phyloP scores from a whole-genome alignment of 1,140 invertebrate species.

The Nymphalis io region DNA sequence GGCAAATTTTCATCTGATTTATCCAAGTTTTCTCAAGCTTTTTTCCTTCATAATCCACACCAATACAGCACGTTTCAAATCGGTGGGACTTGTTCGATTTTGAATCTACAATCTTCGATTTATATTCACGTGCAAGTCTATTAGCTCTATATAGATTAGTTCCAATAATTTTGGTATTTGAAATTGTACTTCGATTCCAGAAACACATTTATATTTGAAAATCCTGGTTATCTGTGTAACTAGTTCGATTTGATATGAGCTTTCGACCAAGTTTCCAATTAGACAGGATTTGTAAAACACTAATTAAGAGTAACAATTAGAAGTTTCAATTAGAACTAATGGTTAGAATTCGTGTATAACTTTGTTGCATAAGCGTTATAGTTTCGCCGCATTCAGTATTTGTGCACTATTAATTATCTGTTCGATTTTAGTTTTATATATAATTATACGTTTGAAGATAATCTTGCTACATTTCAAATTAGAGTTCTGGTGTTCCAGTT shows the following conservation, averaged over 20 bases:
- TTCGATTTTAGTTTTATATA: not conserved
- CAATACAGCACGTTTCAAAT: too few species aligned
- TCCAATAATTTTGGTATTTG: too few species aligned
- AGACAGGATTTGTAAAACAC: constrained; percentile 11
- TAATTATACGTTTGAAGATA: not conserved
- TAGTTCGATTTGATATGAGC: constrained; percentile 1
- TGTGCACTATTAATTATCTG: not conserved
- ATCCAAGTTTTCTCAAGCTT: too few species aligned
- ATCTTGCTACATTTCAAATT: not conserved
- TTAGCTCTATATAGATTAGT: too few species aligned
- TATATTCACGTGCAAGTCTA: too few species aligned
- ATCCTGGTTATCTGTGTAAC: not conserved
- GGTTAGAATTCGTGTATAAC: constrained; percentile 6
- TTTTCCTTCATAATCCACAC: too few species aligned
- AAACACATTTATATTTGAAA: not conserved
- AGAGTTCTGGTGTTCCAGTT: too few species aligned
- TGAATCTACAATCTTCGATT: too few species aligned
- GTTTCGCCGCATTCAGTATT: not conserved
- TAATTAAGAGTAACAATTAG: constrained; percentile 24
- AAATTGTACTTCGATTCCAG: too few species aligned
- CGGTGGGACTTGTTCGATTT: too few species aligned
- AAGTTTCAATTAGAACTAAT: constrained; percentile 20
- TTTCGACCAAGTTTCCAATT: constrained; percentile 4
- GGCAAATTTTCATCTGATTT: too few species aligned
- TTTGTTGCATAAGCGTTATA: not conserved